A percentile compares a stretch with the other conserved stretches of the same genome.
Evolutionary conservation across 1,140 invertebrate species (phyloP).

Genomic region (Chlorops oryzae): DNA sequence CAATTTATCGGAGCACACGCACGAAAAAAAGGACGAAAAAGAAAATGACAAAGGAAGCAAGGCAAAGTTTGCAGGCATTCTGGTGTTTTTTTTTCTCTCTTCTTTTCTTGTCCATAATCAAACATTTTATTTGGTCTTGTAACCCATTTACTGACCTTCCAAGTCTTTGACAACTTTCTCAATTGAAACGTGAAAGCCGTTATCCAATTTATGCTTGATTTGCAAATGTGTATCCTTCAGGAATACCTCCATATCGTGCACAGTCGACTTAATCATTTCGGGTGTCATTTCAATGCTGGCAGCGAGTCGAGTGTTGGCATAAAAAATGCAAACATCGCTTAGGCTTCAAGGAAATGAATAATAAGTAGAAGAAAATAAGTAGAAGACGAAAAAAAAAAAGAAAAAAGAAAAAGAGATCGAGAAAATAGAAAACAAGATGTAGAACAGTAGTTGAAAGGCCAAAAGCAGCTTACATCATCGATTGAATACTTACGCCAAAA

Average conservation of each 20-base stretch:
- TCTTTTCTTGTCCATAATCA: not conserved
- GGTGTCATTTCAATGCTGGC: slow-evolving; percentile 52
- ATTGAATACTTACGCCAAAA: slow-evolving; percentile 48
- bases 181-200: slow-evolving; percentile 55
- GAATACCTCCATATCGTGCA: slow-evolving; percentile 57
- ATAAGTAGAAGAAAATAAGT: slow-evolving; percentile 5
- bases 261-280: slow-evolving; percentile 51
- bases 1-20: slow-evolving; percentile 5
- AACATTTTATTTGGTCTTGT: not conserved
- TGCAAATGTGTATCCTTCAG: slow-evolving; percentile 55
- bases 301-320: slow-evolving; percentile 55
- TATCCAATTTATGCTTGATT: slow-evolving; percentile 55
- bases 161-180: slow-evolving; percentile 57
- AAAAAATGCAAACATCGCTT: slow-evolving; percentile 51
- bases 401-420: slow-evolving; percentile 8
- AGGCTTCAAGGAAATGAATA: slow-evolving; percentile 29
- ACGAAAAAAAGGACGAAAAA: slow-evolving; percentile 2
- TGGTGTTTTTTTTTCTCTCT: not conserved
- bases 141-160: slow-evolving; percentile 53
- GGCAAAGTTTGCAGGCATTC: not conserved
- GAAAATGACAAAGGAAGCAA: not conserved
- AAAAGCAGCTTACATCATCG: no score
- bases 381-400: slow-evolving; percentile 1
- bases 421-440: not conserved
- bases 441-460: no score